phyloP scores from a whole-genome alignment of 2,888 invertebrate genomes.

The Scaptomyza flava region DNA sequence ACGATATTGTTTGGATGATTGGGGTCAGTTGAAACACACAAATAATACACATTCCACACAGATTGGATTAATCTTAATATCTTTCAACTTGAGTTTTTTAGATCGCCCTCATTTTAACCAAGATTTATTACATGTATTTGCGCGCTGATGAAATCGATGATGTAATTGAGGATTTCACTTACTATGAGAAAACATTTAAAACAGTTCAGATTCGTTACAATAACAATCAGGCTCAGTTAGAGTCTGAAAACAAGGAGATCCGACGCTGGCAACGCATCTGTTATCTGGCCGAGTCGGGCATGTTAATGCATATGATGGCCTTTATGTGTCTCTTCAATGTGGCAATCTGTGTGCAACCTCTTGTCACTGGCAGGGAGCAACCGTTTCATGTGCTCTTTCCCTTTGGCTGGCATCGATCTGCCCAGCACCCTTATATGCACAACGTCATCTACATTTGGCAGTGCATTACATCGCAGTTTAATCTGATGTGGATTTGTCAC shows the following conservation, averaged over 20 bases:
- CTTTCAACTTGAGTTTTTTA: slow-evolving; percentile 19
- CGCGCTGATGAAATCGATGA: slow-evolving; percentile 59
- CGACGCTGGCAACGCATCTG: slow-evolving; percentile 56
- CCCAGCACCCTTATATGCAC: slow-evolving; percentile 43
- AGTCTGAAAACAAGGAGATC: slow-evolving; percentile 39
- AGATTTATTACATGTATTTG: slow-evolving; percentile 48
- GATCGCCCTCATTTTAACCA: slow-evolving; percentile 66
- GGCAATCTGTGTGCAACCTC: slow-evolving; percentile 68
- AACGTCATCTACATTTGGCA: slow-evolving; percentile 61
- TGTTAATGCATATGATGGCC: slow-evolving; percentile 26
- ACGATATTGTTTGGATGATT: slow-evolving; percentile 54
- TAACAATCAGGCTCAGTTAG: background rate
- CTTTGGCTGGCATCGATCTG: slow-evolving; percentile 51
- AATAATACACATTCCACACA: background rate
- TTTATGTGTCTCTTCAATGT: slow-evolving; percentile 57
- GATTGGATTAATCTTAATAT: background rate
- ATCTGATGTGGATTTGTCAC: slow-evolving; percentile 61
- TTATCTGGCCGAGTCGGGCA: slow-evolving; percentile 58
- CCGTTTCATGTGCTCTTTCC: slow-evolving; percentile 72
- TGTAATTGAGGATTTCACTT: slow-evolving; percentile 53
- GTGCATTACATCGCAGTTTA: slow-evolving; percentile 48
- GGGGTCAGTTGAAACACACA: slow-evolving; percentile 40
- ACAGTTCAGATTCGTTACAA: background rate
- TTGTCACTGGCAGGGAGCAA: slow-evolving; percentile 52
- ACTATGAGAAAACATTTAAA: slow-evolving; percentile 32